Percentiles rank a stretch among this genome's conserved stretches.
phyloP scores from a whole-genome alignment of 1,140 invertebrate genomes.

The Mamestra configurata region DNA sequence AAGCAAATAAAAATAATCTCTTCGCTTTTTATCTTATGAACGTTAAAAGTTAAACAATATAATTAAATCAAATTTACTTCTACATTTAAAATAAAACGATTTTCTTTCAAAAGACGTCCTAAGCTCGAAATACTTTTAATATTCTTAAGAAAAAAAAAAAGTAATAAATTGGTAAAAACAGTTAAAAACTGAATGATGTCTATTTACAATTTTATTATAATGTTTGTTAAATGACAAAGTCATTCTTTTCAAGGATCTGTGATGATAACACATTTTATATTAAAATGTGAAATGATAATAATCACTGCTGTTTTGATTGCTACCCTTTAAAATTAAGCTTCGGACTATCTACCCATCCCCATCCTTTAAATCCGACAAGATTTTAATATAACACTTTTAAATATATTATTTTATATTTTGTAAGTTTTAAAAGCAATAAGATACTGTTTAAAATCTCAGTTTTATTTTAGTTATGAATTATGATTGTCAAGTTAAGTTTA shows the following conservation, averaged over 20 bases:
- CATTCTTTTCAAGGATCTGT: slow-evolving; percentile 70
- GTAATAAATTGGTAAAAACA: slow-evolving; percentile 11
- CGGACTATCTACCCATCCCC: slow-evolving; percentile 24
- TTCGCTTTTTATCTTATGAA: slow-evolving; percentile 1
- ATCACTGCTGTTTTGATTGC: slow-evolving; percentile 79
- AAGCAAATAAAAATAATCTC: not conserved
- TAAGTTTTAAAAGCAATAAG: slow-evolving; percentile 5
- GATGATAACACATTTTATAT: slow-evolving; percentile 85
- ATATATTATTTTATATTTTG: not conserved
- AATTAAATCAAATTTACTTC: not conserved
- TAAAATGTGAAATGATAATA: slow-evolving; percentile 80
- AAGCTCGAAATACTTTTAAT: not conserved
- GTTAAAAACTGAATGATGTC: slow-evolving; percentile 37
- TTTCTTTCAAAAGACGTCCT: not conserved
- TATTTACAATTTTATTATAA: slow-evolving; percentile 52
- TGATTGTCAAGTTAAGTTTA: slow-evolving; percentile 14
- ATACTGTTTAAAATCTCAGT: slow-evolving; percentile 18
- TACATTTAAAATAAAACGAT: not conserved
- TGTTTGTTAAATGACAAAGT: slow-evolving; percentile 63
- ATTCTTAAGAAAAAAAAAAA: not conserved
- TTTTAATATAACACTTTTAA: not conserved
- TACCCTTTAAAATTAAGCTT: slow-evolving; percentile 52
- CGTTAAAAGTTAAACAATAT: not conserved
- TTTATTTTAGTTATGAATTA: slow-evolving; percentile 10
- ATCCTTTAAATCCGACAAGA: slow-evolving; percentile 20